phyloP scores from a whole-genome alignment of 2,888 invertebrate species.

The Agapostemon virescens region DNA sequence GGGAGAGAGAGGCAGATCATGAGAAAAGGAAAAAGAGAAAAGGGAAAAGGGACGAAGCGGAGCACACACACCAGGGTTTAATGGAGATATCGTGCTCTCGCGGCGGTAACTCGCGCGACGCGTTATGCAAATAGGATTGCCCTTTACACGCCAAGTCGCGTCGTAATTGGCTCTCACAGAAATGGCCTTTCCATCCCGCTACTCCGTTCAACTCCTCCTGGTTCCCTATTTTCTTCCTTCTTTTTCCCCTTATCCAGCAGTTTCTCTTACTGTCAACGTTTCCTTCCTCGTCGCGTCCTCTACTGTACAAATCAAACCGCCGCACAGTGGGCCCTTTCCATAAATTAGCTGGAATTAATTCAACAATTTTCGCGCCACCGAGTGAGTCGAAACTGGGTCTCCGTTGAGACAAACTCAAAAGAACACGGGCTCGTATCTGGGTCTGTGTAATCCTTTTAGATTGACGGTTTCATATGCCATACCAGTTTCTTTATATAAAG shows the following conservation, averaged over 20 bases:
- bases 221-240: neutral
- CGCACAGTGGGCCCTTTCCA: neutral
- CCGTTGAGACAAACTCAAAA: no score
- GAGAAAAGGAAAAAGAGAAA: conserved; percentile 42
- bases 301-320: neutral
- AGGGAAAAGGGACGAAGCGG: conserved; percentile 46
- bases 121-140: conserved; percentile 78
- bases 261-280: neutral
- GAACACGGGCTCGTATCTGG: no score
- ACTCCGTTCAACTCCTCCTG: conserved; percentile 35
- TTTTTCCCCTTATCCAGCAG: neutral
- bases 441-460: no score
- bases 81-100: conserved; percentile 75
- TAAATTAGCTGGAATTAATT: neutral
- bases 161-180: conserved; percentile 74
- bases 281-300: neutral
- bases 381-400: neutral
- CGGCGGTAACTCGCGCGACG: conserved; percentile 68
- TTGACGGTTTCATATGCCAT: no score
- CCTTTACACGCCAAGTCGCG: conserved; percentile 72
- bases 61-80: conserved; percentile 64
- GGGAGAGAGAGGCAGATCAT: neutral
- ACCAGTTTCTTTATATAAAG: no score
- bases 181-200: conserved; percentile 57
- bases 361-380: neutral